phyloP scores from a whole-genome alignment of 2,797 vertebrate species.

The Rhabdomys pumilio region DNA sequence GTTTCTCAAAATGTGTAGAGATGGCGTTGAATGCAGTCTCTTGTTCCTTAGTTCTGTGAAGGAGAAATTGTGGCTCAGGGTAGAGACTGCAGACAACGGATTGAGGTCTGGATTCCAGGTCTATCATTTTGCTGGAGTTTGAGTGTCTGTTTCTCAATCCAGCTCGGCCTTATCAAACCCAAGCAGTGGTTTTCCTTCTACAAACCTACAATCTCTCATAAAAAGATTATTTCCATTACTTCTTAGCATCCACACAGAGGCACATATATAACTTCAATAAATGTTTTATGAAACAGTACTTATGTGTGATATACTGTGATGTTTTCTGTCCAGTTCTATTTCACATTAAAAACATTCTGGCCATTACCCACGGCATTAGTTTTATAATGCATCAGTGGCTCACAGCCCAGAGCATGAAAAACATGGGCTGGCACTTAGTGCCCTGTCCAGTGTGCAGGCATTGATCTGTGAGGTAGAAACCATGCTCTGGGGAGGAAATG shows the following conservation, averaged over 20 bases:
- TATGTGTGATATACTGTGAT: background rate
- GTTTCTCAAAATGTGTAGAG: background rate
- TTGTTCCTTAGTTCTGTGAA: background rate
- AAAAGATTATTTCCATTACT: background rate
- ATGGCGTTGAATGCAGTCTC: background rate
- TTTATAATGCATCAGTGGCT: background rate
- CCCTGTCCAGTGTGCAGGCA: background rate
- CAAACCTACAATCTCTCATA: background rate
- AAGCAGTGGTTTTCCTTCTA: background rate
- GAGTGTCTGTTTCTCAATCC: background rate
- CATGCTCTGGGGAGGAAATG: background rate
- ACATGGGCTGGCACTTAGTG: background rate
- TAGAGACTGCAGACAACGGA: background rate
- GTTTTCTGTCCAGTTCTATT: background rate
- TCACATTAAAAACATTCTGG: slow-evolving; percentile 5
- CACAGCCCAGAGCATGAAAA: slow-evolving; percentile 19
- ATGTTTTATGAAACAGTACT: background rate
- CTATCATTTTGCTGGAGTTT: background rate
- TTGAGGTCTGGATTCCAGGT: background rate
- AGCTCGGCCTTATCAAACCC: background rate
- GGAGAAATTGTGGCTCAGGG: background rate
- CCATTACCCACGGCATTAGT: slow-evolving; percentile 24
- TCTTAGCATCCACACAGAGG: background rate
- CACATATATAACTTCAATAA: background rate
- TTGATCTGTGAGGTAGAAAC: background rate